Evolutionary conservation across 2,113 vertebrate species (phyloP).

Genomic region (Phrynosoma platyrhinos): DNA sequence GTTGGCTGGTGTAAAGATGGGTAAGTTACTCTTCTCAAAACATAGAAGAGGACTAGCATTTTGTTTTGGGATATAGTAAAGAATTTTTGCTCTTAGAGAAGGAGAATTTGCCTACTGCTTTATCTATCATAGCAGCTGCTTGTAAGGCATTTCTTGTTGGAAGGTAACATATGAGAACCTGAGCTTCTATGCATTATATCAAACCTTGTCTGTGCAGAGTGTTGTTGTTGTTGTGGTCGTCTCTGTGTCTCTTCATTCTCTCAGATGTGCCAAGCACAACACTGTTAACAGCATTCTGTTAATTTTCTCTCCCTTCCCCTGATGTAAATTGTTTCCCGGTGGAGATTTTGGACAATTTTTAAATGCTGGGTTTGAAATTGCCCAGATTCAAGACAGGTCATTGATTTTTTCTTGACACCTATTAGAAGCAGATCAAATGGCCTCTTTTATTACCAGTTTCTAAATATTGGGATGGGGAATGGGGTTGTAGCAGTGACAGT

Average conservation of each 20-base stretch:
- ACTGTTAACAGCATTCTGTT: not conserved
- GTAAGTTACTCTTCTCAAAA: rapidly evolving
- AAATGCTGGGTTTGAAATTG: constrained; percentile 46
- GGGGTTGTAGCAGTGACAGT: constrained; percentile 66
- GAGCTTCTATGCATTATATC: constrained; percentile 25
- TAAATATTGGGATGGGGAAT: constrained; percentile 40
- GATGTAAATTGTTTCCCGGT: constrained; percentile 32
- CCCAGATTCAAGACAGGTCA: constrained; percentile 61
- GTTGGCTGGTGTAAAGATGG: not conserved
- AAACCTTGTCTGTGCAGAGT: not conserved
- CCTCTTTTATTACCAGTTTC: constrained; percentile 62
- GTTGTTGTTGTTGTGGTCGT: too few relatives aligned
- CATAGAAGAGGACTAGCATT: not conserved
- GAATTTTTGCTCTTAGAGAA: not conserved
- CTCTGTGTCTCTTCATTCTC: constrained; percentile 29
- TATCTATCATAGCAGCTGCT: not conserved
- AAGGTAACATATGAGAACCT: constrained; percentile 37
- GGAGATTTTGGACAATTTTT: not conserved
- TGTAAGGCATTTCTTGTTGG: constrained; percentile 12
- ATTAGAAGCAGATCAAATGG: constrained; percentile 65
- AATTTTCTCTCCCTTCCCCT: not conserved
- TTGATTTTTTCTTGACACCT: constrained; percentile 77
- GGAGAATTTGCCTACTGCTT: not conserved
- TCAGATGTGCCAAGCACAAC: constrained; percentile 18
- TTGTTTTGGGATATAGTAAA: rapidly evolving